phyloP scores from a whole-genome alignment of 2,797 vertebrate genomes.

The Acanthurus leucopareius region DNA sequence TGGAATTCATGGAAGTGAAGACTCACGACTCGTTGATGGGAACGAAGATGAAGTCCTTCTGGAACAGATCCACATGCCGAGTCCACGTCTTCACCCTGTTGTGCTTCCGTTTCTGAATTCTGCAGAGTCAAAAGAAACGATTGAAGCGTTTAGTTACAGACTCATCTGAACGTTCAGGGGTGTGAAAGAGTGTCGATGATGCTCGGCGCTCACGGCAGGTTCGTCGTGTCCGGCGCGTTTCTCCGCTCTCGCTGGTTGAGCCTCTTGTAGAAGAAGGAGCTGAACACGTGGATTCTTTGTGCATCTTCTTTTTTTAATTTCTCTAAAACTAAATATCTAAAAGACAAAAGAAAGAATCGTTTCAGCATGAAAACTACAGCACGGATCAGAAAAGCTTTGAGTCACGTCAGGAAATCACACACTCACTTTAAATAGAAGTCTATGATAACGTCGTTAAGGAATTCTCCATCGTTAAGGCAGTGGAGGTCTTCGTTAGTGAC shows the following conservation, averaged over 20 bases:
- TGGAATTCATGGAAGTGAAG: not conserved
- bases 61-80: slow-evolving; percentile 97
- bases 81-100: slow-evolving; percentile 99
- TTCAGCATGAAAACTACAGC: not conserved
- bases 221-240: slow-evolving; percentile 88
- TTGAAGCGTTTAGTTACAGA: rapidly evolving
- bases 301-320: slow-evolving; percentile 95
- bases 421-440: slow-evolving; percentile 99
- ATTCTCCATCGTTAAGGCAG: slow-evolving; percentile 97
- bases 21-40: slow-evolving; percentile 99
- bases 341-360: slow-evolving; percentile 2
- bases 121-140: slow-evolving; percentile 60
- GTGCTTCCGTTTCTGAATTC: slow-evolving; percentile 95
- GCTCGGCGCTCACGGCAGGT: slow-evolving; percentile 90
- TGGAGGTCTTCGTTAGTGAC: slow-evolving; percentile 99
- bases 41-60: slow-evolving; percentile 99
- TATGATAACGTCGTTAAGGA: slow-evolving; percentile 99
- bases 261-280: slow-evolving; percentile 98
- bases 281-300: slow-evolving; percentile 95
- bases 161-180: rapidly evolving
- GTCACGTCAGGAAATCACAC: not conserved
- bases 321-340: slow-evolving; percentile 96
- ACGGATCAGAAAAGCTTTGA: not conserved
- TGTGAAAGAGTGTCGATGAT: rapidly evolving
- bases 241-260: slow-evolving; percentile 97